These are phyloP conservation scores for Campoplex capitator DNA, from an alignment of 2,888 invertebrate species.

Conservation along the genomic window DNA sequence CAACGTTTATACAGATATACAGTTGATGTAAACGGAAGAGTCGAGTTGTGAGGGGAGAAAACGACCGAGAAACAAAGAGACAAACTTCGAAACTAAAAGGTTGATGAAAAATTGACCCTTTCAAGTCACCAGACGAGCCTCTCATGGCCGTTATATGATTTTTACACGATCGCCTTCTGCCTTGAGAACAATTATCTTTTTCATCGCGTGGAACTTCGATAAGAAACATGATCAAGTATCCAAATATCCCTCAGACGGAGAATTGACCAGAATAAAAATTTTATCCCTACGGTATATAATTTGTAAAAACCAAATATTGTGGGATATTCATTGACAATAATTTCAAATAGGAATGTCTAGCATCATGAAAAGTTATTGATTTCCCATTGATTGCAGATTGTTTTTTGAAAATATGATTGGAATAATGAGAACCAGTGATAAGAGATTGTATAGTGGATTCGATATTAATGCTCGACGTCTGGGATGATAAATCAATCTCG, in stretches of 20 bases:
- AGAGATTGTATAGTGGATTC: not conserved
- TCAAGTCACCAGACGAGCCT: conserved; percentile 51
- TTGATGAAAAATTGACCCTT: conserved; percentile 71
- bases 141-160: not conserved
- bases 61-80: not conserved
- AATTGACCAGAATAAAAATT: too few species aligned
- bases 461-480: not conserved
- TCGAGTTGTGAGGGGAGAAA: not conserved
- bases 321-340: not conserved
- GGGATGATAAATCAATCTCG: not conserved
- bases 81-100: conserved; percentile 79
- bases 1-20: not conserved
- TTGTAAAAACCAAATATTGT: too few species aligned
- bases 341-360: not conserved
- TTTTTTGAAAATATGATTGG: not conserved
- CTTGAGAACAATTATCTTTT: not conserved
- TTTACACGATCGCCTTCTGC: conserved; percentile 45
- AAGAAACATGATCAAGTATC: not conserved
- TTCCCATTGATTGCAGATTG: not conserved
- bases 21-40: not conserved
- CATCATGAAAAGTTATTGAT: not conserved
- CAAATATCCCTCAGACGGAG: too few species aligned
- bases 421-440: not conserved
- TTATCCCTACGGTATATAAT: too few species aligned
- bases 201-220: not conserved